phyloP scores from a whole-genome alignment of 2,113 vertebrate species.

The Tenebrosternarchus preto region DNA sequence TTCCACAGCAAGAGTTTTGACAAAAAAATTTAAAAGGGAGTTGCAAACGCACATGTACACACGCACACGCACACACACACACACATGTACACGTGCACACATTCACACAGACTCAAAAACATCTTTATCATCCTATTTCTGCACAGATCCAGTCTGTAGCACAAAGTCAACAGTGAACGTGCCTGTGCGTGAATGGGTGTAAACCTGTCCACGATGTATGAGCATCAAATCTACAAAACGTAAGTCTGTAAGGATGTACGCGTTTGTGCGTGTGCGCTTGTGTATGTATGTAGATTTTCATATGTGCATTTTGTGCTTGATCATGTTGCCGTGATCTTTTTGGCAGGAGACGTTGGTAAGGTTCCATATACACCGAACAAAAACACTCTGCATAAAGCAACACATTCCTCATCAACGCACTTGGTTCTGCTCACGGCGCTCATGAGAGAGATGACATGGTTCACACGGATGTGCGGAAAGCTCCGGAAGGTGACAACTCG shows the following conservation, averaged over 20 bases:
- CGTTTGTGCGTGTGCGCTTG: conserved; percentile 30
- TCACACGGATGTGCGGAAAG: conserved; percentile 23
- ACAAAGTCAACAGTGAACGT: not conserved
- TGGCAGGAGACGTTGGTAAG: conserved; percentile 9
- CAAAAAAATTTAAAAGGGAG: conserved; percentile 30
- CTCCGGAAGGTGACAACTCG: conserved; percentile 32
- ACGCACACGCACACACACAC: not conserved
- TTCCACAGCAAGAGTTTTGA: not conserved
- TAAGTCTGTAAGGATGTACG: conserved; percentile 5
- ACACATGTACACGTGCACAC: conserved; percentile 10
- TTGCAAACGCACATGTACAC: not conserved
- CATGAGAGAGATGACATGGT: conserved; percentile 15
- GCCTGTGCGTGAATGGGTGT: not conserved
- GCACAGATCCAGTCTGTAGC: conserved; percentile 21
- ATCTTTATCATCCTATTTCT: not conserved
- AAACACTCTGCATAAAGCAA: not conserved
- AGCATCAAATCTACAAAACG: not conserved
- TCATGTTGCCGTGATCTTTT: conserved; percentile 2
- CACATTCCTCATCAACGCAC: conserved; percentile 19
- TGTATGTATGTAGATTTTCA: not conserved
- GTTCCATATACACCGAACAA: too few species aligned
- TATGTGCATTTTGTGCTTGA: conserved; percentile 37
- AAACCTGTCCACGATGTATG: too few species aligned
- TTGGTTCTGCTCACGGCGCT: not conserved
- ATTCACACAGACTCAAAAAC: not conserved